Evolutionary conservation across 1,140 invertebrate species (phyloP).

Genomic region (Coelopa frigida): DNA sequence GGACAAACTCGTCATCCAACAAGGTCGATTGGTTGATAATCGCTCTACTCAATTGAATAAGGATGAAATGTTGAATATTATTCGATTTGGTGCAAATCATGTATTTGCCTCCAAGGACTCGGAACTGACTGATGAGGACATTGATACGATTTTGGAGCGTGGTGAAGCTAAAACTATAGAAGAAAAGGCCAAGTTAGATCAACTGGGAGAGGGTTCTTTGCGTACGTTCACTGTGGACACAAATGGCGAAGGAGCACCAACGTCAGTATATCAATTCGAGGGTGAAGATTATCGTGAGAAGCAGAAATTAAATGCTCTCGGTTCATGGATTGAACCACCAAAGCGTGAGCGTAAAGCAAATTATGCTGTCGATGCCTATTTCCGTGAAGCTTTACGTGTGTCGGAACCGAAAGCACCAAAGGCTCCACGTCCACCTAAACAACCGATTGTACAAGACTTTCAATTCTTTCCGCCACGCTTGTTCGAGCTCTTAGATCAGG

Average conservation of each 20-base stretch:
- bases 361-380: slow-evolving; percentile 98
- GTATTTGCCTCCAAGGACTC: slow-evolving; percentile 98
- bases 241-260: slow-evolving; percentile 54
- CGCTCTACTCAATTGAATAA: slow-evolving; percentile 84
- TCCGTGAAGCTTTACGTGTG: slow-evolving; percentile 88
- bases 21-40: slow-evolving; percentile 89
- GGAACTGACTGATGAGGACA: slow-evolving; percentile 97
- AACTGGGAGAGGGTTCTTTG: slow-evolving; percentile 84
- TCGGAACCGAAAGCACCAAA: slow-evolving; percentile 98
- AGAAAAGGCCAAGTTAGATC: slow-evolving; percentile 84
- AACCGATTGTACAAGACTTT: slow-evolving; percentile 98
- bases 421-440: slow-evolving; percentile 94
- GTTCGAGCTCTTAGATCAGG: slow-evolving; percentile 96
- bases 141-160: slow-evolving; percentile 88
- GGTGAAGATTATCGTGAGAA: slow-evolving; percentile 83
- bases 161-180: slow-evolving; percentile 91
- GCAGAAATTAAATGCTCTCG: slow-evolving; percentile 74
- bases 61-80: slow-evolving; percentile 98
- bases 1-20: slow-evolving; percentile 97
- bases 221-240: slow-evolving; percentile 94
- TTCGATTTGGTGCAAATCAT: slow-evolving; percentile 96
- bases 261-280: slow-evolving; percentile 95
- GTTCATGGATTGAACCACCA: slow-evolving; percentile 97
- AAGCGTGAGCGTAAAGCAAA: slow-evolving; percentile 98
- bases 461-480: slow-evolving; percentile 97